Evolutionary conservation across 30 jellyfish, hydroid and myxozoan genomes (phyloP).

Genomic region (Chrysaora quinquecirrha): DNA sequence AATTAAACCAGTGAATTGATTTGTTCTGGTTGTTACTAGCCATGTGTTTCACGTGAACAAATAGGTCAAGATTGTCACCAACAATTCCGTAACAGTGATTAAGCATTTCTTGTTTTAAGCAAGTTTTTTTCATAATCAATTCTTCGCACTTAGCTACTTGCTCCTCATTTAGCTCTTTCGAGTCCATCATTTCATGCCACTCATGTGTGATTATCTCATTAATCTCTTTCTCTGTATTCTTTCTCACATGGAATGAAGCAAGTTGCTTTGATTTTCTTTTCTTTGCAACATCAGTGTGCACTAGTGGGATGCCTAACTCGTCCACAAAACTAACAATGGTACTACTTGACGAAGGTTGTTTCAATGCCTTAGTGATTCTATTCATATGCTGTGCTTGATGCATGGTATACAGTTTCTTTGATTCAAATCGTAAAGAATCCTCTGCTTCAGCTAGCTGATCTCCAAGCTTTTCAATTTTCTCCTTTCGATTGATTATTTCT

Average conservation of each 20-base stretch:
- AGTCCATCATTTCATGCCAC: background rate
- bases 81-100: background rate
- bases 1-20: background rate
- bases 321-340: background rate
- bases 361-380: background rate
- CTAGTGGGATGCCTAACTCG: background rate
- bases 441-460: background rate
- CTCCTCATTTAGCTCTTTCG: background rate
- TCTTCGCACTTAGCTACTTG: background rate
- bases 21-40: constrained; percentile 1
- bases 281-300: background rate
- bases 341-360: background rate
- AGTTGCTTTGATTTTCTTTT: background rate
- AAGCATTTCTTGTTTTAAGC: background rate
- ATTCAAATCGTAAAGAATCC: background rate
- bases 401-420: background rate
- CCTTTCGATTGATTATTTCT: constrained; percentile 11
- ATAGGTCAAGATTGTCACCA: background rate
- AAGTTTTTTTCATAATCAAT: too few relatives aligned
- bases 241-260: background rate
- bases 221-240: background rate
- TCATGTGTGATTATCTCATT: background rate
- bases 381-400: background rate
- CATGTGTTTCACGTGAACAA: background rate
- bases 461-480: constrained; percentile 14